Evolutionary conservation across 2,797 vertebrate genomes (phyloP).

Genomic region (Smutsia gigantea): DNA sequence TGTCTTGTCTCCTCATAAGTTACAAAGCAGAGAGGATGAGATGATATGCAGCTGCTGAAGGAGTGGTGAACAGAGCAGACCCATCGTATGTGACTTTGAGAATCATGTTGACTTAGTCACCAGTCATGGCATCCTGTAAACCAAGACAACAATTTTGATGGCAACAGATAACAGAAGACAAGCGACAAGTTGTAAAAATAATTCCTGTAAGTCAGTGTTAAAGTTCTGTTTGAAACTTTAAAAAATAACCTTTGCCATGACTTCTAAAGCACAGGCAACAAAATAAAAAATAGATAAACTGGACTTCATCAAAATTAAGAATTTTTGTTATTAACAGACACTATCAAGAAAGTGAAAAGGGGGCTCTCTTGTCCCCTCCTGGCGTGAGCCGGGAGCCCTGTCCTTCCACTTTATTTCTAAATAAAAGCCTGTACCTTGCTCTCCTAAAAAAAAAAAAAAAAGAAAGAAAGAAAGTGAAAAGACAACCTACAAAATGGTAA

Average conservation of each 20-base stretch:
- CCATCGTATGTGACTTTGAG: neutral
- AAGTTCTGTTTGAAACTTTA: slow-evolving; percentile 36
- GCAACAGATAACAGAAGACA: slow-evolving; percentile 3
- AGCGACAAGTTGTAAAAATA: slow-evolving; percentile 11
- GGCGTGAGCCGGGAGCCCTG: no score
- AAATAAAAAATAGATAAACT: neutral
- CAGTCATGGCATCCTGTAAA: neutral
- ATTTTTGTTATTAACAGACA: neutral
- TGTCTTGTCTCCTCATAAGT: neutral
- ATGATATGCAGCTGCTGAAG: neutral
- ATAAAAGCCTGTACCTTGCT: no score
- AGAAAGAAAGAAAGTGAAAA: slow-evolving; percentile 45
- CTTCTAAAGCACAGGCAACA: neutral
- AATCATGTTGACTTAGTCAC: neutral
- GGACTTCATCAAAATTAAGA: neutral
- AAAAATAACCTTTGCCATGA: neutral
- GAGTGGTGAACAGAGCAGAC: neutral
- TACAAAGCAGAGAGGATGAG: neutral
- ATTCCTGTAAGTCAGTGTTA: slow-evolving; percentile 6
- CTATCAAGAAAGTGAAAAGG: slow-evolving; percentile 12
- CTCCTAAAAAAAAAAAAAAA: no score
- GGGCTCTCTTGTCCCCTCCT: no score
- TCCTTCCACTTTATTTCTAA: no score
- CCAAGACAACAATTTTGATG: neutral
- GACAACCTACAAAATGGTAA: neutral